A percentile compares a stretch with the other conserved stretches of the same genome.
Conservation (phyloP, 2,888 invertebrate genomes). For the Macrophya alboannulata region DNA sequence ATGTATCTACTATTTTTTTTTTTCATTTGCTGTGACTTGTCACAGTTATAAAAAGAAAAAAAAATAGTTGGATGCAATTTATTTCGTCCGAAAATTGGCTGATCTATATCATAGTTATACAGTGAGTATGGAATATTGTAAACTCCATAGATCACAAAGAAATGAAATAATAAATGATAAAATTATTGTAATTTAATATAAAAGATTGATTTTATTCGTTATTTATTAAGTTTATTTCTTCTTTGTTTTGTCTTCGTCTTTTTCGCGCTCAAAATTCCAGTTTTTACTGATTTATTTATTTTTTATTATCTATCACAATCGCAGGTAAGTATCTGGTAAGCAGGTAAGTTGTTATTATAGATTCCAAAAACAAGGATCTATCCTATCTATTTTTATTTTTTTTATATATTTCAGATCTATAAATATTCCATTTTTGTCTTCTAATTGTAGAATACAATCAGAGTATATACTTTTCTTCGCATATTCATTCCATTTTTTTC, state of each 20-base stretch:
- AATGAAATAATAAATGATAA: constrained; percentile 33
- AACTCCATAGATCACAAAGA: constrained; percentile 16
- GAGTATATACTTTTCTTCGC: not conserved
- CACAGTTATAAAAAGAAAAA: not conserved
- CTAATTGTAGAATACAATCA: not conserved
- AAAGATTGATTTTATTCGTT: constrained; percentile 17
- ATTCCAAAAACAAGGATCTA: too few relatives aligned
- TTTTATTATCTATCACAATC: not conserved
- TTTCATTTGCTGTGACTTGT: not conserved
- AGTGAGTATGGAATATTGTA: constrained; percentile 2
- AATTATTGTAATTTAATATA: constrained; percentile 42
- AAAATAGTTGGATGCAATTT: not conserved
- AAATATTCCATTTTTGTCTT: not conserved
- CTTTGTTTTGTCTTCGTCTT: not conserved
- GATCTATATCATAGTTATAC: constrained; percentile 14
- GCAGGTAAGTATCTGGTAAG: constrained; percentile 8
- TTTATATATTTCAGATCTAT: not conserved
- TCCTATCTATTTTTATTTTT: not conserved
- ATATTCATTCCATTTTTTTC: not conserved
- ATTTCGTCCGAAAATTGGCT: not conserved
- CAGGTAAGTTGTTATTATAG: too few relatives aligned
- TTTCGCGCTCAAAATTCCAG: not conserved
- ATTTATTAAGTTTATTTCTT: not conserved
- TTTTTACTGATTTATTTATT: not conserved
- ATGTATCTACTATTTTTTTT: not conserved